Evolutionary conservation across 64 coral and sea anemone genomes (phyloP).

Genomic region (Dendronephthya gigantea): DNA sequence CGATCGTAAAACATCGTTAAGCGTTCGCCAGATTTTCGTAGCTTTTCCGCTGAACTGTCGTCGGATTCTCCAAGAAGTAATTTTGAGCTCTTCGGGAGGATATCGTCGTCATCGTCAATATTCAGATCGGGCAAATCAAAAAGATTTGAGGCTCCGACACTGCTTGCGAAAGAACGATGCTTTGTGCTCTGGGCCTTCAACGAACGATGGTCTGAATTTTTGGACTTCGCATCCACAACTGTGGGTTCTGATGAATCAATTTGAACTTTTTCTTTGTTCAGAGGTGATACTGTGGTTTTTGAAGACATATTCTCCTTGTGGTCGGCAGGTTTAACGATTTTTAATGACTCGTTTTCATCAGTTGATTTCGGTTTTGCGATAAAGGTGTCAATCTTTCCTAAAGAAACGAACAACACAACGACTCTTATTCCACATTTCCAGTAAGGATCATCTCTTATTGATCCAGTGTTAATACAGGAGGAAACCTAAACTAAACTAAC

Average conservation of each 20-base stretch:
- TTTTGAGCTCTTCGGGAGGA: background rate
- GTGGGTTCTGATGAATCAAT: background rate
- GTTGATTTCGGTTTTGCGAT: background rate
- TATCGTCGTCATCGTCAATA: background rate
- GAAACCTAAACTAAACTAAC: too few species aligned
- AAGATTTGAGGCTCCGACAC: background rate
- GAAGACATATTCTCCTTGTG: background rate
- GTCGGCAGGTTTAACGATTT: background rate
- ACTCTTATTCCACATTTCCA: too few species aligned
- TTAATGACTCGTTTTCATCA: background rate
- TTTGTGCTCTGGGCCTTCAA: background rate
- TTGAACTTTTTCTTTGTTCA: background rate
- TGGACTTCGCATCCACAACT: background rate
- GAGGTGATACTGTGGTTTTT: background rate
- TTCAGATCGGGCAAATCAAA: background rate
- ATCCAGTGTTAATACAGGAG: too few species aligned
- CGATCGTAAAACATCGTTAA: constrained; percentile 5
- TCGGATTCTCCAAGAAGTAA: background rate
- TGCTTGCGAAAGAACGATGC: background rate
- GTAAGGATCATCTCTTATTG: too few species aligned
- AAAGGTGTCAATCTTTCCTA: background rate
- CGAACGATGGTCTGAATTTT: background rate
- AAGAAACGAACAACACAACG: background rate
- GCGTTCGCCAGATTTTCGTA: background rate
- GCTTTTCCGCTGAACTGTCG: background rate